Evolutionary conservation across 2,113 vertebrate species (phyloP), one percentile per base, ranked within the genome.

Genomic region (Conger conger): DNA sequence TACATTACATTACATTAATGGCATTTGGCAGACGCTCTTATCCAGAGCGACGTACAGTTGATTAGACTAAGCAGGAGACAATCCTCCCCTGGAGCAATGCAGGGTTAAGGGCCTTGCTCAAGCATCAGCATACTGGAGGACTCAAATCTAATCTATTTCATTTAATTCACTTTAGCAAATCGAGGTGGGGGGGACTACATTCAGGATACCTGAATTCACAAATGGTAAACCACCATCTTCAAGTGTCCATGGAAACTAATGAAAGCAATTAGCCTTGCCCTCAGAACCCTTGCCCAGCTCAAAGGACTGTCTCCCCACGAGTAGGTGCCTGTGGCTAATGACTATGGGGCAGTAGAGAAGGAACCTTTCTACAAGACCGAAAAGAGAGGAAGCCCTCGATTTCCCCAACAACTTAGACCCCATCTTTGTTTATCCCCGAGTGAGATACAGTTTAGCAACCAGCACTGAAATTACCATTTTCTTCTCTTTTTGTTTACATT

Each of bases 241-340:
- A 92, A 91, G 96, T 98, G 95, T 92, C 96, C 96, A 98, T 96
- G 97, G 97, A 94, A 97, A 99, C 96, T 68, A 93, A 93, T 94
- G 92, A 94, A 87, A 96, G 93, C 95, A 95, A 94, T 93, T 94
- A 88, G 90, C 94, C 91, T 94, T 91, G 93, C 92, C 94, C 94
- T 94, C 90, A 92, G 91, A 93, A 94, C 94, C 91, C 92, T 92
- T 95, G 89, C 93, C 96, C 93, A 79, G 83, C 68, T 40, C 57
- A 85, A 85, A 94, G 93, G 92, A 92, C 90, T 93, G 95, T 91
- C 92, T 91, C 90, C 84, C 81, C 94, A 92, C 94, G 95, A 96
- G 93, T 95, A 93, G 95, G 89, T 94, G 94, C 95, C 96, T 95
- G 96, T 96, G 96, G 96, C 96, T 94, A 93, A 93, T 96, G 96